phyloP scores from a whole-genome alignment of 2,113 vertebrate species.

The Poeciliopsis prolifica region DNA sequence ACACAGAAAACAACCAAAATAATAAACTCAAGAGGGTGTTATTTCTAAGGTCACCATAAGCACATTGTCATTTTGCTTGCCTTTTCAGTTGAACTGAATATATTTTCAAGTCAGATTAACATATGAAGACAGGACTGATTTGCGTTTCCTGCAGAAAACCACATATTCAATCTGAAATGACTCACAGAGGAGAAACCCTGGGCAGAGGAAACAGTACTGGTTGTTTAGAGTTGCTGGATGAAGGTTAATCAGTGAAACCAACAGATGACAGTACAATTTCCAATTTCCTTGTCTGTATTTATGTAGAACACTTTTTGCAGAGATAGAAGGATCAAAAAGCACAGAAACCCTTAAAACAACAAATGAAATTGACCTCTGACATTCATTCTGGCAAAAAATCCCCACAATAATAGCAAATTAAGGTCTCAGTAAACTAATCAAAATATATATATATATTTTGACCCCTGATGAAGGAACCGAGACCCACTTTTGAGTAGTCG shows the following conservation, averaged over 20 bases:
- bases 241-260: background rate
- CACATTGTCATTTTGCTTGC: background rate
- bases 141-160: background rate
- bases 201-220: background rate
- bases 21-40: background rate
- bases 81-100: background rate
- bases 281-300: background rate
- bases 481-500: no score
- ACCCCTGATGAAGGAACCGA: slow-evolving; percentile 2
- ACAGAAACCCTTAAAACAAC: background rate
- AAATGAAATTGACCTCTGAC: background rate
- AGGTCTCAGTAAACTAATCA: background rate
- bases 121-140: background rate
- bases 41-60: background rate
- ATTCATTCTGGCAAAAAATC: slow-evolving; percentile 5
- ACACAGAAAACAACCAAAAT: background rate
- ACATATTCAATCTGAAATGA: background rate
- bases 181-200: background rate
- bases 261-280: background rate
- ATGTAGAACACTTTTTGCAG: background rate
- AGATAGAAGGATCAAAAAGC: background rate
- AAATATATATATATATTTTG: slow-evolving; percentile 10
- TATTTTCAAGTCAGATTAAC: background rate
- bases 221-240: background rate
- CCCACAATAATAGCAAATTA: background rate